phyloP scores from a whole-genome alignment of 2,797 vertebrate species.

The Glyptemys insculpta region DNA sequence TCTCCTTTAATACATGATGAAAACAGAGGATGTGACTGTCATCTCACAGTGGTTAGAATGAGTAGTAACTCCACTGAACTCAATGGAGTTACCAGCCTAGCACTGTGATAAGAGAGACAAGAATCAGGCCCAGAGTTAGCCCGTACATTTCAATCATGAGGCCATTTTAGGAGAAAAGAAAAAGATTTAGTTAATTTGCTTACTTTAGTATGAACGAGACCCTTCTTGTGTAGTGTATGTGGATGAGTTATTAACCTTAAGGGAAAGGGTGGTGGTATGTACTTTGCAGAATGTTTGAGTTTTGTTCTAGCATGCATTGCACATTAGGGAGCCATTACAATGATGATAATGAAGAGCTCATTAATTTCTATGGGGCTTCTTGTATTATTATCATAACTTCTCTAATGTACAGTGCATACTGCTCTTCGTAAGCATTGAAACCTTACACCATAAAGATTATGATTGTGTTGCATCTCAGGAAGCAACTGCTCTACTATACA shows the following conservation, averaged over 20 bases:
- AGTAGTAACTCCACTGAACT: not conserved
- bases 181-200: not conserved
- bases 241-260: slow-evolving; percentile 19
- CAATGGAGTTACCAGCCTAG: not conserved
- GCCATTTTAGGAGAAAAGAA: not conserved
- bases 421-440: not conserved
- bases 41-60: not conserved
- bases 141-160: not conserved
- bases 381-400: slow-evolving; percentile 30
- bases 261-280: not conserved
- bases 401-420: not conserved
- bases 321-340: slow-evolving; percentile 22
- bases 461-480: not conserved
- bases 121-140: not conserved
- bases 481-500: not conserved
- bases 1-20: not conserved
- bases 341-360: not conserved
- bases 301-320: slow-evolving; percentile 4
- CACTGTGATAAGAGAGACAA: not conserved
- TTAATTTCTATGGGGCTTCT: slow-evolving; percentile 13
- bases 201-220: not conserved
- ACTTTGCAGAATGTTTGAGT: not conserved
- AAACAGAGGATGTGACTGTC: not conserved
- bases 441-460: not conserved
- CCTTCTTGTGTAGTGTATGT: not conserved